These are phyloP conservation scores for Scaptomyza tumidula DNA, from an alignment of 2,888 invertebrate genomes.

Conservation along the genomic window DNA sequence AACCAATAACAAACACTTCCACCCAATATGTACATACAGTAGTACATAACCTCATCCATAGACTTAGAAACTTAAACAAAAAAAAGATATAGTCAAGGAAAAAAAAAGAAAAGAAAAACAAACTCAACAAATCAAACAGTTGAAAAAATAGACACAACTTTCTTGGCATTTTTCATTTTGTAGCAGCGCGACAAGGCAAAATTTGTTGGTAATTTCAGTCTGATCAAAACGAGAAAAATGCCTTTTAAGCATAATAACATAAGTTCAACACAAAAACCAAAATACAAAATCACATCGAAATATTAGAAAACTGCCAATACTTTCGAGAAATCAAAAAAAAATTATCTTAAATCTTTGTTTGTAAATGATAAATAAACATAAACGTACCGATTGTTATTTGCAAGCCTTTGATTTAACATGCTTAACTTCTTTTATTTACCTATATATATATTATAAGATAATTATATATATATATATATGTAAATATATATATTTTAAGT, in stretches of 20 bases:
- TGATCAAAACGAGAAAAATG: constrained; percentile 13
- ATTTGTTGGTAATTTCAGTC: constrained; percentile 19
- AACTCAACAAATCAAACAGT: not conserved
- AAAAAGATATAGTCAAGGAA: not conserved
- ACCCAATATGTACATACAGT: constrained; percentile 15
- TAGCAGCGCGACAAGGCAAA: constrained; percentile 14
- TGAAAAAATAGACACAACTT: not conserved
- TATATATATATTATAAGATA: too few species aligned
- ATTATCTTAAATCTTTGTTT: constrained; percentile 43
- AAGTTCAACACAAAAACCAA: constrained; percentile 6
- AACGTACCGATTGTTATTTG: constrained; percentile 8
- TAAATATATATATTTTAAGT: too few species aligned
- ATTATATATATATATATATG: too few species aligned
- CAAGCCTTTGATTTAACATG: not conserved
- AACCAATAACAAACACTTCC: not conserved
- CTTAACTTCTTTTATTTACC: too few species aligned
- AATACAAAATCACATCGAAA: not conserved
- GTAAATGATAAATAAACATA: constrained; percentile 41
- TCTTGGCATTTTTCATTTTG: constrained; percentile 8
- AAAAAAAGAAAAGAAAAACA: not conserved
- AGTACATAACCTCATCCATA: constrained; percentile 8
- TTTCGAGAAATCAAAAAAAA: constrained; percentile 22
- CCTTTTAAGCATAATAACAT: constrained; percentile 18
- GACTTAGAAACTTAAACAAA: constrained; percentile 7
- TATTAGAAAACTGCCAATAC: constrained; percentile 8